Conservation (phyloP, 2,113 vertebrate species). For the Lophochroa leadbeateri region DNA sequence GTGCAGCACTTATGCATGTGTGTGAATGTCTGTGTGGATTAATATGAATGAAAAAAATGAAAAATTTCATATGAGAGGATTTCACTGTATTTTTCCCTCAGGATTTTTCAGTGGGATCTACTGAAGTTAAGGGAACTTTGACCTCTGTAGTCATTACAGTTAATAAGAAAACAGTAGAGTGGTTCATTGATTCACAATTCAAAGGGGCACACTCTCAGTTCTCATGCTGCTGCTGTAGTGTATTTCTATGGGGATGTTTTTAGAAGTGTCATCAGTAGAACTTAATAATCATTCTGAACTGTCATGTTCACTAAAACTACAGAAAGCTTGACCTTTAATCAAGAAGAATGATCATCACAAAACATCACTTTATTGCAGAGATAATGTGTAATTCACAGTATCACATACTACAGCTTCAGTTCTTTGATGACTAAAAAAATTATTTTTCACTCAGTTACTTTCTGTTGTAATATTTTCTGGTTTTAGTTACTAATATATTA, state of each 20-base stretch:
- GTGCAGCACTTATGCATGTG: background rate
- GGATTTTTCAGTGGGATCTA: background rate
- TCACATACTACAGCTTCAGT: background rate
- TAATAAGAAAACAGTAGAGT: constrained; percentile 10
- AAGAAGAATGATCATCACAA: background rate
- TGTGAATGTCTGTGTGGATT: background rate
- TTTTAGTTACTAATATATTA: background rate
- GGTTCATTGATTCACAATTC: background rate
- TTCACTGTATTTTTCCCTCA: background rate
- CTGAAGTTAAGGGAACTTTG: background rate
- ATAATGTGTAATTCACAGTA: background rate
- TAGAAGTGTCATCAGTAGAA: background rate
- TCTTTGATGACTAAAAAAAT: background rate
- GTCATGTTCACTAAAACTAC: background rate
- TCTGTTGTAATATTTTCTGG: background rate
- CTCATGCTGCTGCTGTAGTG: background rate
- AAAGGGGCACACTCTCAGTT: background rate
- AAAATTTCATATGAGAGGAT: background rate
- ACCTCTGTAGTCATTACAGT: background rate
- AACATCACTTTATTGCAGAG: background rate
- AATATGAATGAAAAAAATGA: background rate
- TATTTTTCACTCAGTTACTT: background rate
- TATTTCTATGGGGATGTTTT: background rate
- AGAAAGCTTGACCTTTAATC: constrained; percentile 46
- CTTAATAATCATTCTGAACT: background rate